Evolutionary conservation across 1,140 invertebrate genomes (phyloP).

Genomic region (Chironomus tepperi): DNA sequence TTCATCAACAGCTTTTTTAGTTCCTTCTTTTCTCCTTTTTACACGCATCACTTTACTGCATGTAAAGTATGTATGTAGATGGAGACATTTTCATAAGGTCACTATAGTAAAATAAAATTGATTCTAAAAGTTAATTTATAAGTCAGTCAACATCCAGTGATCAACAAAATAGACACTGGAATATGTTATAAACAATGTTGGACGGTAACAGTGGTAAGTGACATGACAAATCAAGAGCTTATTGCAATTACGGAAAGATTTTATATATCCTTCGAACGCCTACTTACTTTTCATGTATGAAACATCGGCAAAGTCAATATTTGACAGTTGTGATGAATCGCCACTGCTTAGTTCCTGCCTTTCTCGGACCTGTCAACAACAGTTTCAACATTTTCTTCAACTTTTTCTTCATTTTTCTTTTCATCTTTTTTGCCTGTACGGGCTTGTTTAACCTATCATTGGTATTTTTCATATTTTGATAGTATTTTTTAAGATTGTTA

Average conservation of each 20-base stretch:
- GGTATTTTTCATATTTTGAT: background rate
- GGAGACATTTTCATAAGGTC: too few relatives aligned
- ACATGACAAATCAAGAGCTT: background rate
- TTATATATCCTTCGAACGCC: background rate
- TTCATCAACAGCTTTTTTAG: background rate
- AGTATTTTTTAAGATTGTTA: background rate
- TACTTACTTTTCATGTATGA: conserved; percentile 53
- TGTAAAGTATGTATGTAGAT: too few relatives aligned
- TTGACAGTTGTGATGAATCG: background rate
- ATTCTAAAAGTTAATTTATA: too few relatives aligned
- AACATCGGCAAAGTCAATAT: conserved; percentile 36
- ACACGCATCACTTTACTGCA: too few relatives aligned
- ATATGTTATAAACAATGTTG: too few relatives aligned
- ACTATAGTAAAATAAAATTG: too few relatives aligned
- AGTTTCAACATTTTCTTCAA: conserved; percentile 17
- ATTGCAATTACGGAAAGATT: conserved; percentile 24
- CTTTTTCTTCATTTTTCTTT: conserved; percentile 2
- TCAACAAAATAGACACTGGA: too few relatives aligned
- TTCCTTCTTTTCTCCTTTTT: too few relatives aligned
- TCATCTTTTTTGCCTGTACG: conserved; percentile 17
- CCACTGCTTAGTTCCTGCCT: conserved; percentile 16
- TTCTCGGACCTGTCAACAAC: conserved; percentile 4
- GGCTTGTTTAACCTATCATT: background rate
- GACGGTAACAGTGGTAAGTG: too few relatives aligned
- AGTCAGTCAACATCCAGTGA: too few relatives aligned